Conservation (phyloP, 2,113 vertebrate genomes). For the Chiloscyllium plagiosum region DNA sequence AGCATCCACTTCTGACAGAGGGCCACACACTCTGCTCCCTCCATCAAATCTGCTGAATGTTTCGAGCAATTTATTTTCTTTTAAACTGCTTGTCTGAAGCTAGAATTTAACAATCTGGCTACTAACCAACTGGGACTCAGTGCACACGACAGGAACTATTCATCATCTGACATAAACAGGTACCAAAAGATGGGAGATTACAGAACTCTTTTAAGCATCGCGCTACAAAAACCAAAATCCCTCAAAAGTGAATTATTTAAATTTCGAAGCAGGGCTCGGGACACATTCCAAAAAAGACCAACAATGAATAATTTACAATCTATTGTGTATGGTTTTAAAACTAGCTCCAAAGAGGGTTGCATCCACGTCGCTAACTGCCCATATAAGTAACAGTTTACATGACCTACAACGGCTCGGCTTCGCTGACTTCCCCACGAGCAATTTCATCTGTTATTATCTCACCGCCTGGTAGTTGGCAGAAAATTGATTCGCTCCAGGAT, state of each 20-base stretch:
- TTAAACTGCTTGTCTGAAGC: neutral
- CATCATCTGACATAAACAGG: neutral
- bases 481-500: neutral
- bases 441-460: neutral
- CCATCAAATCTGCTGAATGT: neutral
- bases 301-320: neutral
- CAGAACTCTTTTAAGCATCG: neutral
- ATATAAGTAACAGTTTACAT: constrained; percentile 12
- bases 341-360: neutral
- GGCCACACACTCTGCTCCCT: neutral
- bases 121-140: neutral
- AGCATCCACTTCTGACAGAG: neutral
- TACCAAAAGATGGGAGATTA: neutral
- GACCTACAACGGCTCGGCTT: neutral
- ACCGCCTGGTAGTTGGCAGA: neutral
- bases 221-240: neutral
- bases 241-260: neutral
- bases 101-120: neutral
- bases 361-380: neutral
- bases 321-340: neutral
- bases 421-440: neutral
- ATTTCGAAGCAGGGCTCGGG: neutral
- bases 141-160: neutral
- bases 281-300: neutral
- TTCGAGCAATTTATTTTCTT: neutral